These are phyloP conservation scores for Patiria miniata DNA, from an alignment of 35 echinoderm and acorn worm genomes.

Conservation along the genomic window DNA sequence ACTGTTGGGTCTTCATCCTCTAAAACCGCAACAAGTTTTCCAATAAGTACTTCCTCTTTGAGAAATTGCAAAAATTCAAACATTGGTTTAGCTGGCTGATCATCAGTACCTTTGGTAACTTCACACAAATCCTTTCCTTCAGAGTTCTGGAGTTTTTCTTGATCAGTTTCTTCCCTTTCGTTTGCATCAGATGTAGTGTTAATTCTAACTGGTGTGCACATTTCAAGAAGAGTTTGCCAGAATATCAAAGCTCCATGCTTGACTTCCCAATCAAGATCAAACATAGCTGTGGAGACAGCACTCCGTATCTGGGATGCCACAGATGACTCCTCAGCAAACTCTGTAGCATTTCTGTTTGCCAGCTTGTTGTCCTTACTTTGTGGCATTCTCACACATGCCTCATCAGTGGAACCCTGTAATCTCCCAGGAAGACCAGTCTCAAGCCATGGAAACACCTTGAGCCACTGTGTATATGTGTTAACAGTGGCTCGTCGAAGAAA, in stretches of 20 bases:
- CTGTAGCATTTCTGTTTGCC: neutral
- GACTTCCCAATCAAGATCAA: conserved; percentile 16
- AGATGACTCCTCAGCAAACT: neutral
- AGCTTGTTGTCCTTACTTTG: neutral
- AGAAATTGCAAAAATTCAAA: neutral
- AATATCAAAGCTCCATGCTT: neutral
- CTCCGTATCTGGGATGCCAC: neutral
- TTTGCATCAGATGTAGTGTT: too few species aligned
- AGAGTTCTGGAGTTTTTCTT: too few species aligned
- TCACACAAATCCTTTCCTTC: too few species aligned
- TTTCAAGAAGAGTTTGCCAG: neutral
- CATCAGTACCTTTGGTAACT: too few species aligned
- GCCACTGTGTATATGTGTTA: neutral
- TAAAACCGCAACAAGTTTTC: neutral
- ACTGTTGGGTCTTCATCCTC: neutral
- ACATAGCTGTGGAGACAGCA: neutral
- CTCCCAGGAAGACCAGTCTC: neutral
- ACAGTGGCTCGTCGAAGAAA: neutral
- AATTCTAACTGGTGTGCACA: neutral
- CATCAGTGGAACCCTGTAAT: neutral
- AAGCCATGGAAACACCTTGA: neutral
- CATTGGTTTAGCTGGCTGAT: neutral
- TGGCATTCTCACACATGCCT: too few species aligned
- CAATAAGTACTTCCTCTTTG: neutral
- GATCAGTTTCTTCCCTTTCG: too few species aligned